Evolutionary conservation across 2,797 vertebrate genomes (phyloP).

Genomic region (Coracias cyanogaster): DNA sequence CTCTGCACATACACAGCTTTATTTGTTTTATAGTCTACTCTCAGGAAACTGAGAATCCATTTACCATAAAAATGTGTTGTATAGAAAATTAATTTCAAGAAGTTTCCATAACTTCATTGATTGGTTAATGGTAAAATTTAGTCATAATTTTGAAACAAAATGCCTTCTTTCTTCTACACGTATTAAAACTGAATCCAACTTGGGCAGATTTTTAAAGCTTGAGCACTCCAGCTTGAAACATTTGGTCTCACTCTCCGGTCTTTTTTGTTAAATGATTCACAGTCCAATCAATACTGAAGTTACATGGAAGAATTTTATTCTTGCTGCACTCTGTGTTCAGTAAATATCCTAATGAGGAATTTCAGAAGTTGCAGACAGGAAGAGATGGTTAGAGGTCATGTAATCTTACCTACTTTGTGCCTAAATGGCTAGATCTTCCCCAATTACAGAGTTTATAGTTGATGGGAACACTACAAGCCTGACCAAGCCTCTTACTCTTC

Average conservation of each 20-base stretch:
- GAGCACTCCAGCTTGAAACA: not conserved
- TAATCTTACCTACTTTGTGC: not conserved
- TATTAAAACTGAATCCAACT: not conserved
- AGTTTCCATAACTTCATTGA: not conserved
- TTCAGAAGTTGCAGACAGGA: not conserved
- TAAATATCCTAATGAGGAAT: not conserved
- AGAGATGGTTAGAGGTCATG: not conserved
- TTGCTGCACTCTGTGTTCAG: not conserved
- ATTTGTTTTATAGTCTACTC: not conserved
- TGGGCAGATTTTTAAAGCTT: not conserved
- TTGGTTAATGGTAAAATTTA: not conserved
- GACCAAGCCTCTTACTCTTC: not conserved
- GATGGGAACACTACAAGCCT: not conserved
- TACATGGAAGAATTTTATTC: not conserved
- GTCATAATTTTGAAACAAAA: not conserved
- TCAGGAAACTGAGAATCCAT: not conserved
- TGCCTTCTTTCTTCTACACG: not conserved
- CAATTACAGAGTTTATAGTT: not conserved
- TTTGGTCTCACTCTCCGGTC: not conserved
- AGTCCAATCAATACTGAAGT: not conserved
- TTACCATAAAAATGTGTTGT: not conserved
- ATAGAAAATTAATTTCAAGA: not conserved
- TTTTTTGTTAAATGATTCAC: not conserved
- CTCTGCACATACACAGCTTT: not conserved
- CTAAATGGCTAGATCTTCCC: not conserved